A percentile compares a stretch with the other conserved stretches of the same genome.
These are phyloP conservation scores for Dunckerocampus dactyliophorus DNA, from an alignment of 2,113 vertebrate species.

Conservation along the genomic window DNA sequence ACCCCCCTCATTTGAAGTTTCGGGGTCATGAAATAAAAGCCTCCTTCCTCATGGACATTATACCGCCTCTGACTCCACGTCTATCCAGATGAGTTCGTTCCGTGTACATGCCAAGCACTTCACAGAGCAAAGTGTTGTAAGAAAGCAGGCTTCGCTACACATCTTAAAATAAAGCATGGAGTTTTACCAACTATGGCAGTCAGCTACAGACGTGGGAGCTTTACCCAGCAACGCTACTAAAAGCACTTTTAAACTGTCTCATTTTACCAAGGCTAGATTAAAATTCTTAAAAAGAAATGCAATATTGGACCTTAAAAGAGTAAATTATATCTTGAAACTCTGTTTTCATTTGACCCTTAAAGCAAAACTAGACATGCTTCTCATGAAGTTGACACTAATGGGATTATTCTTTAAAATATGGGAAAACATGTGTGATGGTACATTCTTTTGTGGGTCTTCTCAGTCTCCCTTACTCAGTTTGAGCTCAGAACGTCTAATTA, in stretches of 20 bases:
- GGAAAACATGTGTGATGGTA: not conserved
- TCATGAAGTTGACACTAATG: not conserved
- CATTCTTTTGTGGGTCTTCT: not conserved
- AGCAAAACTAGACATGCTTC: constrained; percentile 17
- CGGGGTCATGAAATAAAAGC: too few relatives aligned
- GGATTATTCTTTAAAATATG: constrained; percentile 17
- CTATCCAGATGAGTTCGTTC: too few relatives aligned
- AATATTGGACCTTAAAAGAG: not conserved
- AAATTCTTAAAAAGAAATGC: too few relatives aligned
- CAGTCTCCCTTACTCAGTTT: constrained; percentile 34
- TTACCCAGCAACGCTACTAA: too few relatives aligned
- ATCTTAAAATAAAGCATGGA: too few relatives aligned
- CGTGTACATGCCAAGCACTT: too few relatives aligned
- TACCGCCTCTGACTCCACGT: too few relatives aligned
- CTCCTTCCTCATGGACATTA: too few relatives aligned
- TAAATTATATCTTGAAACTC: constrained; percentile 23
- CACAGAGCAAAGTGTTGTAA: not conserved
- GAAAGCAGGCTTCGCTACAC: constrained; percentile 15
- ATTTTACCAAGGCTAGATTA: too few relatives aligned
- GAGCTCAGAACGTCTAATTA: constrained; percentile 47
- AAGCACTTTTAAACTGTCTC: constrained; percentile 6
- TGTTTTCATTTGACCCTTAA: constrained; percentile 13
- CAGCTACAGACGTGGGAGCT: too few relatives aligned
- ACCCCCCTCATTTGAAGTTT: too few relatives aligned
- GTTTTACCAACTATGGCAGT: too few relatives aligned